Evolutionary conservation across 2,113 vertebrate genomes (phyloP), one percentile per base, ranked within the genome.

Genomic region (Phylloscopus trochiloides): DNA sequence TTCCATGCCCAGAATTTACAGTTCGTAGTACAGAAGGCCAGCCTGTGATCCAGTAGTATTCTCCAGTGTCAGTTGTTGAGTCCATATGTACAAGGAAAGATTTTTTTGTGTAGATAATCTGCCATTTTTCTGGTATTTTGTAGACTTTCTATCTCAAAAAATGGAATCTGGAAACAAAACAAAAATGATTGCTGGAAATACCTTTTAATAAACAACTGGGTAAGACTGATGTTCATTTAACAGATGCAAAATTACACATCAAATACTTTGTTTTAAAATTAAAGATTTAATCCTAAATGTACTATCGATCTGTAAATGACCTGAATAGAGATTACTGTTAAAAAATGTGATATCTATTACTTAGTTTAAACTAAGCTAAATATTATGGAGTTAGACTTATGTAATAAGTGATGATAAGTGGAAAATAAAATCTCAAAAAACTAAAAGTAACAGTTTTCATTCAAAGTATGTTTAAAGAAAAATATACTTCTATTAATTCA

Each of bases 31-130:
- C 2, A 66, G 48, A 20, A 91, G 14, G 22, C 73, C 76, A 70
- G n/a, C 16, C 20, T 62, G 18, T 47, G 25, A 67, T 75, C 40
- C n/a, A 50, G 38, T 57, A 47, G 34, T 58, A 38, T 63, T 73
- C 24, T 67, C 36, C 51, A 72, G 12, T 43, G 86, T 98, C 96
- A 99, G 97, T 97, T 98, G 63, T 76, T 96, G 26, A 98, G 86
- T 71, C 97, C 95, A 1, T 96, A 97, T 3, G 97, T 98, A 87
- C 97, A 97, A 91, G 99, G 97, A 94, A 99, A 99, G 9, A 99
- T 97, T 76, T 99, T 99, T 88, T 98, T 98, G 63, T 98, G 98
- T 85, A 99, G 98, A 94, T 99, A 99, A 25, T 98, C 97, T 73
- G 99, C 97, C 63, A 98, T 68, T 10, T 98, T 96, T 24, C 52